Evolutionary conservation across 1,140 invertebrate species (phyloP).

Genomic region (Musca domestica): DNA sequence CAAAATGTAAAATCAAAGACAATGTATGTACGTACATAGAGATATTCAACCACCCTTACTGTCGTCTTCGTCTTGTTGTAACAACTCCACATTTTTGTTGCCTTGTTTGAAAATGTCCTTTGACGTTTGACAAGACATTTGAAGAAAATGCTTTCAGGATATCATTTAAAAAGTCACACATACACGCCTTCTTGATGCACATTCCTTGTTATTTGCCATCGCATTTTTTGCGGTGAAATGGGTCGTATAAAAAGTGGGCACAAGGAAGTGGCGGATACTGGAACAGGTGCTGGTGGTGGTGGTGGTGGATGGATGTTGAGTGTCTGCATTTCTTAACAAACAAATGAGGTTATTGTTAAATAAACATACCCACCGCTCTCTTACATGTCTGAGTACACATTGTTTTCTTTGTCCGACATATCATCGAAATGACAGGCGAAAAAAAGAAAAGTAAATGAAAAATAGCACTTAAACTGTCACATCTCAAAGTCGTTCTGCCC

Average conservation of each 20-base stretch:
- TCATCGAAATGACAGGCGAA: not conserved
- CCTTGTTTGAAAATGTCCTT: too few species aligned
- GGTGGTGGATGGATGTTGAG: not conserved
- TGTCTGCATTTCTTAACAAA: not conserved
- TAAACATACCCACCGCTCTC: not conserved
- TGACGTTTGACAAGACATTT: constrained; percentile 9
- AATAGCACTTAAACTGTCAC: constrained; percentile 20
- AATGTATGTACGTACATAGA: too few species aligned
- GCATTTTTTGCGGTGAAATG: not conserved
- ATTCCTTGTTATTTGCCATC: not conserved
- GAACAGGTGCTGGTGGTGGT: too few species aligned
- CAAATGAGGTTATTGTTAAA: constrained; percentile 14
- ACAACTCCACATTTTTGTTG: too few species aligned
- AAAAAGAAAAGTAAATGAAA: constrained; percentile 10
- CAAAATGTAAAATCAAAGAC: too few species aligned
- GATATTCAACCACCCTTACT: too few species aligned
- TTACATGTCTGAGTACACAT: not conserved
- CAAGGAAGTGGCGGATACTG: too few species aligned
- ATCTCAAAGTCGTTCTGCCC: constrained; percentile 6
- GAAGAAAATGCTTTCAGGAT: not conserved
- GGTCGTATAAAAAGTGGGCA: not conserved
- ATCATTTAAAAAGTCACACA: constrained; percentile 6
- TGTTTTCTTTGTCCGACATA: constrained; percentile 5
- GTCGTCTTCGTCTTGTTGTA: too few species aligned
- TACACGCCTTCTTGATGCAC: constrained; percentile 12